Evolutionary conservation across 2,888 invertebrate species (phyloP), one percentile per base, ranked within the genome.

Genomic region (Ormyrus rosae): DNA sequence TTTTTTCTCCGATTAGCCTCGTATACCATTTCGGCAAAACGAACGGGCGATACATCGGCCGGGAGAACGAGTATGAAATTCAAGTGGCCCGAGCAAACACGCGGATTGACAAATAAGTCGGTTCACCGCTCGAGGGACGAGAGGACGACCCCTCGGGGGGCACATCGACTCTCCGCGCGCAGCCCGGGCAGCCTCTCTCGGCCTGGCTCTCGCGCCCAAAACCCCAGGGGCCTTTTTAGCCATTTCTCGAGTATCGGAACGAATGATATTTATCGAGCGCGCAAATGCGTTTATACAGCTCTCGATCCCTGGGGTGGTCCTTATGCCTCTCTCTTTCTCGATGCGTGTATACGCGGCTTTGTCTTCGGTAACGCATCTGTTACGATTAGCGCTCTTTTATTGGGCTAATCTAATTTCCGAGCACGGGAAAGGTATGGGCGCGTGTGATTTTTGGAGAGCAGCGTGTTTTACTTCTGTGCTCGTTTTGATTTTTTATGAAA

Each of bases 211-310:
- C 34, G 34, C 34, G 34, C 34, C 34, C 34, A 34, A 34, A 34
- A 34, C 53, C 65, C 68, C 55, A 46, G n/a, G 60, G 80, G 65
- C 51, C 60, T 60, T 70, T 71, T 71, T 65, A 69, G 11, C 64
- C 85, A 84, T 83, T 84, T 86, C 86, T 89, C 88, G 84, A 90
- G 90, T 89, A 90, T 90, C 89, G 90, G 90, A 90, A 90, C 90
- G 90, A 90, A 90, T 90, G 87, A 89, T 90, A 90, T 90, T 90
- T 90, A 90, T 90, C 84, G 90, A 88, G 86, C 90, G 88, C 85
- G 87, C 85, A 88, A 90, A 90, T 88, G 87, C 84, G 86, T 85
- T 58, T 51, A 45, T 46, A 88, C 87, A 86, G 86, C 86, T 86
- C 85, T 85, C 85, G 89, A 88, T 89, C 89, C 90, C 89, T 85